Percentiles rank a stretch among this genome's conserved stretches.
Conservation (phyloP, 2,797 vertebrate species). For the Buphagus erythrorhynchus region DNA sequence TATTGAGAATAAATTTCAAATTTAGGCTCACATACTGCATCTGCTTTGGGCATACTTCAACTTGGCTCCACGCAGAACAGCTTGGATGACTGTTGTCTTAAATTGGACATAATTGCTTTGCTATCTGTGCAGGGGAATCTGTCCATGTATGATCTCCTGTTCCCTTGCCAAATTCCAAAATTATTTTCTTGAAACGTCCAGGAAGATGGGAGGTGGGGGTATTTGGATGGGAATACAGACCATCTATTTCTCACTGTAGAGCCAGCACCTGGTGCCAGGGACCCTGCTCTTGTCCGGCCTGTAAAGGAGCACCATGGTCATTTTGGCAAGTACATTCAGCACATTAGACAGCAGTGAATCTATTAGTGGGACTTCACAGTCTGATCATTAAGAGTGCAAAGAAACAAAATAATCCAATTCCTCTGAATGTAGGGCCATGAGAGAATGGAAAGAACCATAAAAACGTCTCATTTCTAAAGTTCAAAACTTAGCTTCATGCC, state of each 20-base stretch:
- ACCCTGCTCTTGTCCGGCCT: neutral
- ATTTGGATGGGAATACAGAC: neutral
- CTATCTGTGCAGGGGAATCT: neutral
- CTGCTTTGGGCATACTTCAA: neutral
- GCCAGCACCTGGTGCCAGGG: neutral
- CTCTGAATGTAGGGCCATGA: neutral
- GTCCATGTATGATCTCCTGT: rapidly evolving
- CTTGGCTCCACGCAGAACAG: neutral
- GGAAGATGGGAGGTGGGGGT: neutral
- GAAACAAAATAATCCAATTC: neutral
- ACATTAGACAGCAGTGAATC: neutral
- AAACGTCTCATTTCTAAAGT: neutral
- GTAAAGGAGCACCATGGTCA: neutral
- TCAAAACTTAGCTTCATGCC: neutral
- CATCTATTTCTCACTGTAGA: neutral
- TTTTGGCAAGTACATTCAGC: neutral
- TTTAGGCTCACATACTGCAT: neutral
- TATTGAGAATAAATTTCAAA: neutral
- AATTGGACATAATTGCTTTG: neutral
- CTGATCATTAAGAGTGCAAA: neutral
- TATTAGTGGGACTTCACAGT: neutral
- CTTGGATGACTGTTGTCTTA: neutral
- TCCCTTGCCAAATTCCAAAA: neutral
- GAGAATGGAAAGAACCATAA: neutral
- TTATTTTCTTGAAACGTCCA: neutral